These are phyloP conservation scores for Hylia prasina DNA, from an alignment of 2,113 vertebrate genomes.

Conservation along the genomic window DNA sequence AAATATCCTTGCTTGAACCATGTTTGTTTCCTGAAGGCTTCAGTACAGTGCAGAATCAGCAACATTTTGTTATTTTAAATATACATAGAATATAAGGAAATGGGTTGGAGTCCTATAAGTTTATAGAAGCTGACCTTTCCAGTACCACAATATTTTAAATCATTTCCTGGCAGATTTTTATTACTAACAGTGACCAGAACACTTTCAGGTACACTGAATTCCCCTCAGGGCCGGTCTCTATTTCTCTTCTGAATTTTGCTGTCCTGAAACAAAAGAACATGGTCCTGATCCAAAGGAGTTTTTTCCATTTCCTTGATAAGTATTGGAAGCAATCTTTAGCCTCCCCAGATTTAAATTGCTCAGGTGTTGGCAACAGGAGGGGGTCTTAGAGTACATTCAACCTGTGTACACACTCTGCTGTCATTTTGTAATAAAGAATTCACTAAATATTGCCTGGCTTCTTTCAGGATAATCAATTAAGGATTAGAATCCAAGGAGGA, in stretches of 20 bases:
- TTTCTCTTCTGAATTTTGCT: not conserved
- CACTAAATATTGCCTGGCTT: not conserved
- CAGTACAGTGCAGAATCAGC: constrained; percentile 23
- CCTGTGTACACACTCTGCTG: not conserved
- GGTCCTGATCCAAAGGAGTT: not conserved
- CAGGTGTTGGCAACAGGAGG: not conserved
- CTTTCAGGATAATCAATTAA: constrained; percentile 74
- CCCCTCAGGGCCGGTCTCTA: not conserved
- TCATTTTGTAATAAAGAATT: not conserved
- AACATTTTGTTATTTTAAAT: not conserved
- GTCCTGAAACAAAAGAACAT: not conserved
- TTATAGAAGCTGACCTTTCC: not conserved
- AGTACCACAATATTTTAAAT: not conserved
- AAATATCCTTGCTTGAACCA: not conserved
- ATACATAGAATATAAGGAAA: constrained; percentile 42
- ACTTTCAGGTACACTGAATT: not conserved
- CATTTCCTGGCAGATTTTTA: not conserved
- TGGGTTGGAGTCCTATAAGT: not conserved
- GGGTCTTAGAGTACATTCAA: not conserved
- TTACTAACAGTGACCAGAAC: not conserved
- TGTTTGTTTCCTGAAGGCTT: constrained; percentile 23
- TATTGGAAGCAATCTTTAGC: not conserved
- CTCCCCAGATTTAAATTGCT: not conserved
- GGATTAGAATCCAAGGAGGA: constrained; percentile 81
- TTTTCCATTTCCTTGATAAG: not conserved